Evolutionary conservation across 2,888 invertebrate species (phyloP).

Genomic region (Ophion slaviceki): DNA sequence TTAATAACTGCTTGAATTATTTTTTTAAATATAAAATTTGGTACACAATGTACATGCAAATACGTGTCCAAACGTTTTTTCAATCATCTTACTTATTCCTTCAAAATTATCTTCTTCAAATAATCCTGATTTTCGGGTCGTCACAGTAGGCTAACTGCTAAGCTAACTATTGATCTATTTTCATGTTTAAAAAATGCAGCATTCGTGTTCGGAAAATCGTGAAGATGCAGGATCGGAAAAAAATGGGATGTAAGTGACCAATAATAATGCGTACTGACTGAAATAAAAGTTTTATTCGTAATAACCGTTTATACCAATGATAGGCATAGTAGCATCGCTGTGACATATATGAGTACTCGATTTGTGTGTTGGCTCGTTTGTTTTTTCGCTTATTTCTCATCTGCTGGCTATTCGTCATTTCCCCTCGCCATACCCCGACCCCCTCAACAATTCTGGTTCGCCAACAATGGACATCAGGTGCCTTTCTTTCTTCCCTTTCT

Average conservation of each 20-base stretch:
- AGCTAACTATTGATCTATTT: no score
- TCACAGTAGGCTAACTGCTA: no score
- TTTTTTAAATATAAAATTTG: no score
- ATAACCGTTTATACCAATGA: slow-evolving; percentile 69
- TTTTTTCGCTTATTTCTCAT: slow-evolving; percentile 33
- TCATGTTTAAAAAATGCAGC: no score
- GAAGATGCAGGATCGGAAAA: not conserved
- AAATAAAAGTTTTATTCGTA: slow-evolving; percentile 73
- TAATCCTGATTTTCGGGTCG: no score
- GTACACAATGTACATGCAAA: no score
- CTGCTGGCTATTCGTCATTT: slow-evolving; percentile 54
- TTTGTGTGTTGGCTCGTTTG: slow-evolving; percentile 67
- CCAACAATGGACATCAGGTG: slow-evolving; percentile 77
- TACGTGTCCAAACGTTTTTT: no score
- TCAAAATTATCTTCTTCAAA: no score
- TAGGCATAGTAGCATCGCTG: slow-evolving; percentile 71
- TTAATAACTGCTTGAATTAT: no score
- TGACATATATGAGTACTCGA: slow-evolving; percentile 64
- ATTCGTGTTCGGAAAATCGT: not conserved
- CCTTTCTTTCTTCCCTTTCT: slow-evolving; percentile 31
- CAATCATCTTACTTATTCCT: no score
- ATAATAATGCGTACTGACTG: slow-evolving; percentile 44
- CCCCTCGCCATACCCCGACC: not conserved
- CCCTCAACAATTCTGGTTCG: slow-evolving; percentile 51
- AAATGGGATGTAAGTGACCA: not conserved